Evolutionary conservation across 2,888 invertebrate genomes (phyloP), one percentile per base, ranked within the genome.

Genomic region (Apodemia duryi): DNA sequence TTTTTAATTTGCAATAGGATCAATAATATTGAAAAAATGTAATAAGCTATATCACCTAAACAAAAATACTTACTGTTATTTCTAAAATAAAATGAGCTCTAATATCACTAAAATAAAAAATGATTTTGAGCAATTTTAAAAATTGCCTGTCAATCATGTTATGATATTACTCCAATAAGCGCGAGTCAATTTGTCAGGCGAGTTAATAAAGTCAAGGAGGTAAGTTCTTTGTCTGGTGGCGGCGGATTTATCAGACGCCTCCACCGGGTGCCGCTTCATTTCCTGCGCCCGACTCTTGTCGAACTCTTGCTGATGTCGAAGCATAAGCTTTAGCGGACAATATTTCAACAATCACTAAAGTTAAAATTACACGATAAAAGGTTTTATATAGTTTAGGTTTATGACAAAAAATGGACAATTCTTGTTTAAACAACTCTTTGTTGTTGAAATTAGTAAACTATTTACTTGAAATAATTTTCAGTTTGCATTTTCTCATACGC

Each of bases 121-220:
- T 1, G 11, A 2, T 38, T 38, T 46, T 13, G 46, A 46, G 46
- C 46, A 11, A 46, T 46, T 66, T 21, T 35, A 46, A 46, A 21
- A 46, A 46, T 13, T 3, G 46, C 46, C 13, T 46, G 46, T 46
- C 46, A 46, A 46, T 46, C 46, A 46, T 46, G 13, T 46, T 46
- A 2, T 13, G 46, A 74, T 57, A 32, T 2, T 5, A 67, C 77
- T 78, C 78, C 64, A 51, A 35, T 46, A 46, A 46, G 46, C 54
- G 54, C 54, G 9, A 77, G 78, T 79, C 84, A 88, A 89, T 88
- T 90, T 86, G 89, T 89, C 88, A 78, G 70, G 46, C 46, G 74
- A 81, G 82, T 84, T 83, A 83, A 86, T 86, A 86, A 86, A 87
- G 86, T 77, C 84, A 85, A 86, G 88, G 88, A 85, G 84, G 79